phyloP scores from a whole-genome alignment of 2,113 vertebrate genomes.

The Acanthisitta chloris region DNA sequence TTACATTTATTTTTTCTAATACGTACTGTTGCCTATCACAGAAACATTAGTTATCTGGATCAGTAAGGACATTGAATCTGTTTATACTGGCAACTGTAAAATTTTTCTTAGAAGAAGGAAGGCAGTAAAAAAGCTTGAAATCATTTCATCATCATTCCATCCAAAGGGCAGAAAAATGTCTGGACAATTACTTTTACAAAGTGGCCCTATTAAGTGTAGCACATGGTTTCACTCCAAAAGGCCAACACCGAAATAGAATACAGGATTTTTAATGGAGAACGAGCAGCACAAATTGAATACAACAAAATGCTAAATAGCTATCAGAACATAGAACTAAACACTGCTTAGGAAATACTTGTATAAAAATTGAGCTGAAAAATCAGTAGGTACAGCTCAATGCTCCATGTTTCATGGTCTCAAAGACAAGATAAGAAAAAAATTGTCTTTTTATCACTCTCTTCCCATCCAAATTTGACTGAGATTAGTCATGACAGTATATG shows the following conservation, averaged over 20 bases:
- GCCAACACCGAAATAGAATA: not conserved
- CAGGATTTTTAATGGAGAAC: not conserved
- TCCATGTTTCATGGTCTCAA: not conserved
- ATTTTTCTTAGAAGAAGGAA: not conserved
- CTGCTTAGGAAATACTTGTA: not conserved
- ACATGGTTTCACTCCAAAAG: not conserved
- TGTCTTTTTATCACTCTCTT: not conserved
- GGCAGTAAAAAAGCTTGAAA: not conserved
- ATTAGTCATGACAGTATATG: not conserved
- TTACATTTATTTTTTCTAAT: not conserved
- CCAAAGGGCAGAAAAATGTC: not conserved
- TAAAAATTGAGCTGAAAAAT: not conserved
- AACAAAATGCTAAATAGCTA: not conserved
- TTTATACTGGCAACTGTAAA: not conserved
- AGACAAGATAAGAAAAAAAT: not conserved
- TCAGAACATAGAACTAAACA: not conserved
- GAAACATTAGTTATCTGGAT: not conserved
- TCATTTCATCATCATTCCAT: fast-evolving
- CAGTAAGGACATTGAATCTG: not conserved
- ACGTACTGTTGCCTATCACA: not conserved
- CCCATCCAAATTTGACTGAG: not conserved
- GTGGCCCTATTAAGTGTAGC: not conserved
- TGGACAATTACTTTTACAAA: not conserved
- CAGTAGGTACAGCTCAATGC: not conserved
- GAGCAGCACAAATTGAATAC: not conserved